Percentiles rank a stretch among this genome's conserved stretches.
Evolutionary conservation across 1,140 invertebrate genomes (phyloP).

Genomic region (Laupala kohalensis): DNA sequence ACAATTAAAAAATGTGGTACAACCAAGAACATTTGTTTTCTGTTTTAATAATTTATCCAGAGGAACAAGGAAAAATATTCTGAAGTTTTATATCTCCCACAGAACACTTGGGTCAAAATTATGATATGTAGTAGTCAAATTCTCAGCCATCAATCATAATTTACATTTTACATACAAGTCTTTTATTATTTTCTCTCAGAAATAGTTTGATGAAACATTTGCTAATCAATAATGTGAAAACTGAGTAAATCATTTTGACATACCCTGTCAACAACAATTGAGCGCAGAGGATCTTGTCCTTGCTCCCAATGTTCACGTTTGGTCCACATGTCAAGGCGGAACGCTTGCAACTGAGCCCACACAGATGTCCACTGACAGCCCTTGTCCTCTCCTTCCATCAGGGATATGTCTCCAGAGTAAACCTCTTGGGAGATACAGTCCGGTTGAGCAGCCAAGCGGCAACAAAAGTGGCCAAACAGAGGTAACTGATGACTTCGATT

Average conservation of each 20-base stretch:
- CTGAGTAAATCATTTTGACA: slow-evolving; percentile 8
- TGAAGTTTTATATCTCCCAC: too few species aligned
- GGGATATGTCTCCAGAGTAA: slow-evolving; percentile 35
- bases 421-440: slow-evolving; percentile 42
- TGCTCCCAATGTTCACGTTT: slow-evolving; percentile 30
- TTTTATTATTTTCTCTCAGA: too few species aligned
- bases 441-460: slow-evolving; percentile 52
- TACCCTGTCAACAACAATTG: slow-evolving; percentile 28
- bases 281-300: slow-evolving; percentile 24
- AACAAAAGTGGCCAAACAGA: slow-evolving; percentile 61
- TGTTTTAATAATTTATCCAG: too few species aligned
- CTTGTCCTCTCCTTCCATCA: slow-evolving; percentile 1
- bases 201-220: too few species aligned
- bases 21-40: too few species aligned
- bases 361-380: slow-evolving; percentile 6
- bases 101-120: too few species aligned
- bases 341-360: slow-evolving; percentile 19
- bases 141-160: too few species aligned
- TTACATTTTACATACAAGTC: too few species aligned
- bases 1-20: too few species aligned
- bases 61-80: too few species aligned
- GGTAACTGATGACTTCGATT: slow-evolving; percentile 42
- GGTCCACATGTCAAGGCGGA: slow-evolving; percentile 25
- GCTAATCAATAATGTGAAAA: too few species aligned
- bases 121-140: too few species aligned